Conservation (phyloP, 2,888 invertebrate genomes). For the Pyrochroa serraticornis region DNA sequence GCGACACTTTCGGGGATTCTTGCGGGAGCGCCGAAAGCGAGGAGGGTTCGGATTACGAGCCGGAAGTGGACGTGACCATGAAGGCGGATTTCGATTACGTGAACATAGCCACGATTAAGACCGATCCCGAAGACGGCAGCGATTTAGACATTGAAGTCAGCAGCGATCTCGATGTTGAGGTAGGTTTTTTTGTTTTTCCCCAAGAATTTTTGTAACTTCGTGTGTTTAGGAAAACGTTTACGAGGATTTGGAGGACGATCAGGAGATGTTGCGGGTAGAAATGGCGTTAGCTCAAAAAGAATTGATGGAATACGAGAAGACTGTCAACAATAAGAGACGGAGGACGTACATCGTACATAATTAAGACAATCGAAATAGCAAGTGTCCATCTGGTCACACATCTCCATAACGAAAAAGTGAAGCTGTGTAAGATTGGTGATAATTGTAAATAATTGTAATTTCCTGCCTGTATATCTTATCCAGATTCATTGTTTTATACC, state of each 20-base stretch:
- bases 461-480: slow-evolving; percentile 35
- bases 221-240: slow-evolving; percentile 75
- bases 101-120: slow-evolving; percentile 62
- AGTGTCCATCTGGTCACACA: slow-evolving; percentile 32
- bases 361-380: slow-evolving; percentile 11
- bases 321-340: slow-evolving; percentile 49
- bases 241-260: slow-evolving; percentile 73
- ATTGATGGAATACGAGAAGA: slow-evolving; percentile 53
- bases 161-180: slow-evolving; percentile 65
- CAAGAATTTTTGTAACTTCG: slow-evolving; percentile 29
- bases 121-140: slow-evolving; percentile 54
- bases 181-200: slow-evolving; percentile 33
- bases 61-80: slow-evolving; percentile 55
- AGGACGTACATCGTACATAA: slow-evolving; percentile 50
- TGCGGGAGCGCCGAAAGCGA: slow-evolving; percentile 71
- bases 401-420: slow-evolving; percentile 38
- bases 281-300: slow-evolving; percentile 57
- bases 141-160: slow-evolving; percentile 43
- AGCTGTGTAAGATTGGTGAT: slow-evolving; percentile 50
- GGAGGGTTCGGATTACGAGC: slow-evolving; percentile 67
- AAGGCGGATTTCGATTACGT: slow-evolving; percentile 59
- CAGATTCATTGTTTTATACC: slow-evolving; percentile 32
- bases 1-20: slow-evolving; percentile 60
- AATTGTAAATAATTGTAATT: slow-evolving; percentile 44
- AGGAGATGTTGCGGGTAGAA: slow-evolving; percentile 54